A percentile compares a stretch with the other conserved stretches of the same genome.
These are phyloP conservation scores for Pollicipes pollicipes DNA, from an alignment of 1,140 invertebrate genomes.

Conservation along the genomic window DNA sequence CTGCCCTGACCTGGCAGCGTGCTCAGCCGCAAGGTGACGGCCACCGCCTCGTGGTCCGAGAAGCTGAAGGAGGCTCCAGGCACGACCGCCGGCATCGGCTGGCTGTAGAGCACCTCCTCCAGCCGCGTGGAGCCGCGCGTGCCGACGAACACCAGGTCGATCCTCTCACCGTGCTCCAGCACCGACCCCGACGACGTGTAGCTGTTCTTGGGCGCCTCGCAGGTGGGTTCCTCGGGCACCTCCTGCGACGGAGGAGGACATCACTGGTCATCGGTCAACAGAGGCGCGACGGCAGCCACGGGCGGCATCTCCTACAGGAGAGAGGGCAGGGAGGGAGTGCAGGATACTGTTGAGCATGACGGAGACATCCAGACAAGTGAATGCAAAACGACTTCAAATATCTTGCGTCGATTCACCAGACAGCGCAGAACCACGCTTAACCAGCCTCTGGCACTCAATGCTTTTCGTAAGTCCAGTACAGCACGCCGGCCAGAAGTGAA, in stretches of 20 bases:
- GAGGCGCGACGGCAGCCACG: too few relatives aligned
- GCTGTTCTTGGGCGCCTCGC: neutral
- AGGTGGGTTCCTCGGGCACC: neutral
- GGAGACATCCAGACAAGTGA: too few relatives aligned
- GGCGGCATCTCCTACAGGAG: too few relatives aligned
- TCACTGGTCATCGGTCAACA: too few relatives aligned
- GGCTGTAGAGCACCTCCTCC: neutral
- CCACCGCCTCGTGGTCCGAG: slow-evolving; percentile 2
- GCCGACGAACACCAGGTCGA: neutral
- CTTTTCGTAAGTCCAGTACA: too few relatives aligned
- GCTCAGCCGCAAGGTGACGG: neutral
- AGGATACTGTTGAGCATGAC: too few relatives aligned
- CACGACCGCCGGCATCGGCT: neutral
- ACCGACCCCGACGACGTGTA: neutral
- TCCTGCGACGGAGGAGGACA: neutral
- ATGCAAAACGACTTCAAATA: too few relatives aligned
- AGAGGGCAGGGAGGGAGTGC: too few relatives aligned
- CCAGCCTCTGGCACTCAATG: too few relatives aligned
- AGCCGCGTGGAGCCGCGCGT: neutral
- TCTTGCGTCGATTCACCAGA: too few relatives aligned
- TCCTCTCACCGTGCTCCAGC: neutral
- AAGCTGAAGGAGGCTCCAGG: neutral
- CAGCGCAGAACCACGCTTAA: too few relatives aligned
- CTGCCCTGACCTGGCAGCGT: neutral
- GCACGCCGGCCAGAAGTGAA: too few relatives aligned